Evolutionary conservation across 2,113 vertebrate genomes (phyloP).

Genomic region (Epinephelus moara): DNA sequence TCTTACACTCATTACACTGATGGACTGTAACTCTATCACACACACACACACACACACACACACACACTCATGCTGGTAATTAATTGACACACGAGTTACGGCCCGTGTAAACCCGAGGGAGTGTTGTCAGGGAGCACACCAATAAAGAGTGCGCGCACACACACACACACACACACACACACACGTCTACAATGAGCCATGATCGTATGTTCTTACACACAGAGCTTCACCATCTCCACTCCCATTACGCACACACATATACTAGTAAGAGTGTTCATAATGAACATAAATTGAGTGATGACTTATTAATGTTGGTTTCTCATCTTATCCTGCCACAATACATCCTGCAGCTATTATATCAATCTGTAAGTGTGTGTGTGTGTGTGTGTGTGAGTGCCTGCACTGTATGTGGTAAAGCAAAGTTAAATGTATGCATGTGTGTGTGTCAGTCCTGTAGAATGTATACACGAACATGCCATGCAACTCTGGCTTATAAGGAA

Average conservation of each 20-base stretch:
- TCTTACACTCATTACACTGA: conserved; percentile 73
- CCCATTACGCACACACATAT: background rate
- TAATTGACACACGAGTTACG: conserved; percentile 65
- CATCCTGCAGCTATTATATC: conserved; percentile 19
- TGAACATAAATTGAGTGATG: conserved; percentile 48
- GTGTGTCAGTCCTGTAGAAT: conserved; percentile 8
- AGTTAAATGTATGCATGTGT: background rate
- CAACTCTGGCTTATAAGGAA: background rate
- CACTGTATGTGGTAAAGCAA: background rate
- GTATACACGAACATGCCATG: background rate
- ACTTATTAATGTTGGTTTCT: conserved; percentile 58
- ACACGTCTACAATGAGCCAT: background rate
- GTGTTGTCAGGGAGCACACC: conserved; percentile 29
- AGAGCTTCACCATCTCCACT: background rate
- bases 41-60: conserved; percentile 30
- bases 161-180: conserved; percentile 20
- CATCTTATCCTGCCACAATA: conserved; percentile 43
- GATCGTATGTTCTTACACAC: background rate
- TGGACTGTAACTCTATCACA: conserved; percentile 69
- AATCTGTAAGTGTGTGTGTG: conserved; percentile 1
- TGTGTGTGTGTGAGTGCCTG: background rate
- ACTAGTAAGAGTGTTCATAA: conserved; percentile 17
- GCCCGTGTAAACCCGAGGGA: conserved; percentile 50
- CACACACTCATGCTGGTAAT: conserved; percentile 54
- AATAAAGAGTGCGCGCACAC: background rate